Evolutionary conservation across 2,797 vertebrate species (phyloP).

Genomic region (Mycteria americana): DNA sequence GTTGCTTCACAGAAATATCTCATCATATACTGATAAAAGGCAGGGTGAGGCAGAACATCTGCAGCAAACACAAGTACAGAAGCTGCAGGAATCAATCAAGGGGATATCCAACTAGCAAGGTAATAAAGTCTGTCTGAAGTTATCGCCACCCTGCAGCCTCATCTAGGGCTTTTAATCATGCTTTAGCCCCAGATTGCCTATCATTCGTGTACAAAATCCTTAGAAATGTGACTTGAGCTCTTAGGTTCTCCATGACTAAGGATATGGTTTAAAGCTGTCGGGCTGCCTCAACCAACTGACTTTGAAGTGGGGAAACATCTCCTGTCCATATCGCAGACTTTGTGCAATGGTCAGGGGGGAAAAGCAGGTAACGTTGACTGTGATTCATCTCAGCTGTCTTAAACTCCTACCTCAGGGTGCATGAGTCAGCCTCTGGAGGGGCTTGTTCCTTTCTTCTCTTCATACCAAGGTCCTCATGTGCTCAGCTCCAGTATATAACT

Average conservation of each 20-base stretch:
- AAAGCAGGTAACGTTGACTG: not conserved
- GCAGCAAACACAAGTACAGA: not conserved
- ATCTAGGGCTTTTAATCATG: not conserved
- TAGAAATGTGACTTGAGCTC: not conserved
- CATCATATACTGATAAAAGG: not conserved
- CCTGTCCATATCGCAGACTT: accelerated
- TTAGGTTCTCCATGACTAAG: not conserved
- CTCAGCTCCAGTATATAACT: not conserved
- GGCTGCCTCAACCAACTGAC: not conserved
- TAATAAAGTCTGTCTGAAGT: not conserved
- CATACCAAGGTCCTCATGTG: accelerated
- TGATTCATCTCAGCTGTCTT: not conserved
- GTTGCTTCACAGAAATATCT: not conserved
- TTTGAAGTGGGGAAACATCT: not conserved
- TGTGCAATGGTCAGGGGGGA: not conserved
- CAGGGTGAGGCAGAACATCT: not conserved
- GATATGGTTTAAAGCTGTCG: not conserved
- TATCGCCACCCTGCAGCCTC: not conserved
- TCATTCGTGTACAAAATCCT: not conserved
- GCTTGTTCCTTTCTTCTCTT: not conserved
- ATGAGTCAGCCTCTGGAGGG: not conserved
- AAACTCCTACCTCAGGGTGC: not conserved
- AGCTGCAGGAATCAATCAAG: not conserved
- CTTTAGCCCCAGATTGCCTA: not conserved
- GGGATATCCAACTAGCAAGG: not conserved